Evolutionary conservation across 1,140 invertebrate genomes (phyloP).

Genomic region (Lepidurus arcticus): DNA sequence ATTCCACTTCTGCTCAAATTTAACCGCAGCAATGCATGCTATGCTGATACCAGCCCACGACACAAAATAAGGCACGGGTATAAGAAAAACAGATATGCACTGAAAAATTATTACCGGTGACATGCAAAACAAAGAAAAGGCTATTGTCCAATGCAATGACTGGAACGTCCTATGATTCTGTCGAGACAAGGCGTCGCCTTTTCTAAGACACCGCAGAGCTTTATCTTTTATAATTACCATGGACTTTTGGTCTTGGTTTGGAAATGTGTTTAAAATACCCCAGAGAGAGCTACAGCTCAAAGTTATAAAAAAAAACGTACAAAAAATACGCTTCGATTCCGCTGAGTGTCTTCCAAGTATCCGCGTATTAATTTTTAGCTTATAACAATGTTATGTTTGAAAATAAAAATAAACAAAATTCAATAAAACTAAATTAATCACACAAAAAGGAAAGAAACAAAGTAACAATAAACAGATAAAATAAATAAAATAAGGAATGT

Average conservation of each 20-base stretch:
- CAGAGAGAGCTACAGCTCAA: not conserved
- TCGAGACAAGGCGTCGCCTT: not conserved
- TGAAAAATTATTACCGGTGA: not conserved
- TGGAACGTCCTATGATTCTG: not conserved
- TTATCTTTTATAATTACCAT: not conserved
- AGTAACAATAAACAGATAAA: not conserved
- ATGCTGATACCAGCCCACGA: not conserved
- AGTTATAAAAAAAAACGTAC: not conserved
- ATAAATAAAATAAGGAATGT: not conserved
- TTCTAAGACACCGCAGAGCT: not conserved
- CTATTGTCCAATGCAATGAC: not conserved
- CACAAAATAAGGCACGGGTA: not conserved
- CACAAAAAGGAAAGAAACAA: not conserved
- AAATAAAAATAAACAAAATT: slow-evolving; percentile 10
- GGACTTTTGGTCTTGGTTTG: not conserved
- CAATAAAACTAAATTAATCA: not conserved
- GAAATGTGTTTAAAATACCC: not conserved
- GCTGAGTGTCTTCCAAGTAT: not conserved
- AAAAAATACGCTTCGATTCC: not conserved
- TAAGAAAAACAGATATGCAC: not conserved
- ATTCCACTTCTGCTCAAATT: not conserved
- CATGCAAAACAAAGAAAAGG: not conserved
- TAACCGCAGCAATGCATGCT: not conserved
- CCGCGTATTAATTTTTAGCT: not conserved
- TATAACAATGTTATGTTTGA: not conserved